Evolutionary conservation across 2,797 vertebrate species (phyloP), one percentile per base, ranked within the genome.

Genomic region (Aulostomus chinensis): DNA sequence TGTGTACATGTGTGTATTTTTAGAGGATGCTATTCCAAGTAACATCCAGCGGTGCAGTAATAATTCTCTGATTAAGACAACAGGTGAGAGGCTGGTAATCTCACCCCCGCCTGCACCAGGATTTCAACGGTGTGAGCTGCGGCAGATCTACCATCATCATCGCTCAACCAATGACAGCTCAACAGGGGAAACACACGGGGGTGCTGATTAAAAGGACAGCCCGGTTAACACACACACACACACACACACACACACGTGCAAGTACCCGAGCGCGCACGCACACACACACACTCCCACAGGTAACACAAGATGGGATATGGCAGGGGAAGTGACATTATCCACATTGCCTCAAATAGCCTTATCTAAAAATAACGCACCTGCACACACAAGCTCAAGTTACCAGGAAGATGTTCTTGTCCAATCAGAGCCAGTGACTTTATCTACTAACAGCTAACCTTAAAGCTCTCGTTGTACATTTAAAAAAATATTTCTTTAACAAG

Each of bases 1-100:
- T n/a, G n/a, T n/a, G n/a, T n/a, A n/a, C n/a, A n/a, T n/a, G n/a
- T n/a, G n/a, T n/a, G n/a, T 80, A 77, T 82, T 86, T 88, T 75
- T 80, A 79, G 62, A 67, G 21, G n/a, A 12, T 29, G 58, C 71
- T 78, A 87, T 86, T 83, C 46, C 45, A 30, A 58, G 86, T 60
- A 68, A 60, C 80, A 76, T 76, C 69, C 71, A 83, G 73, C 41
- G 1, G 65, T 33, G 76, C 22, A 2, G 50, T 55, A 74, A 78
- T 81, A 76, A 85, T 75, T 81, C 75, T 77, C 73, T 88, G 84
- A 89, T 85, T 86, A 82, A 64, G 73, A 66, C 77, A 82, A 70
- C 75, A 80, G 78, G 74, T 88, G 80, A 84, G 79, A 84, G 70
- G 76, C 55, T 57, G 51, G 55, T 80, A 86, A 89, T 90, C 79